Percentiles rank a stretch among this genome's conserved stretches.
These are phyloP conservation scores for Beris morrisii DNA, from an alignment of 2,888 invertebrate species.

Conservation along the genomic window DNA sequence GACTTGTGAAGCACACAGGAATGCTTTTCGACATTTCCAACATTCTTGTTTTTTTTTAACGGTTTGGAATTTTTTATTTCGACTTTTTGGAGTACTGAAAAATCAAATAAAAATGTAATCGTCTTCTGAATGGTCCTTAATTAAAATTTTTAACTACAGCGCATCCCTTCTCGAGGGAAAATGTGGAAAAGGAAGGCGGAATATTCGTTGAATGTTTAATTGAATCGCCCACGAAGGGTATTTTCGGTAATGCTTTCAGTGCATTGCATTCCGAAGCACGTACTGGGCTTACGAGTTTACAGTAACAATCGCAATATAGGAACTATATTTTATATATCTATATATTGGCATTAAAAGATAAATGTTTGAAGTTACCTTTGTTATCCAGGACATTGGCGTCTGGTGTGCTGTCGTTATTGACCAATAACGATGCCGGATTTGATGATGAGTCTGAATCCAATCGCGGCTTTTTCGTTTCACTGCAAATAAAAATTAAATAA, in stretches of 20 bases:
- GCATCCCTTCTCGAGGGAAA: conserved; percentile 30
- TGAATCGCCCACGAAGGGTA: conserved; percentile 23
- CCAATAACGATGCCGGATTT: conserved; percentile 45
- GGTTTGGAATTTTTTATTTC: conserved; percentile 15
- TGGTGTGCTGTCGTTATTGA: conserved; percentile 40
- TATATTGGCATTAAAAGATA: no score
- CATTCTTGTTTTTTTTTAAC: conserved; percentile 6
- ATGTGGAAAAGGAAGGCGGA: background rate
- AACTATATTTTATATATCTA: no score
- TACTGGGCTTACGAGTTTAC: no score
- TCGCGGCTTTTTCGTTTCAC: conserved; percentile 55
- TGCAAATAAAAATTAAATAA: conserved; percentile 40
- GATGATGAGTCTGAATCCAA: conserved; percentile 45
- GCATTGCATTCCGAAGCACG: conserved; percentile 35
- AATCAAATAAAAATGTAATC: conserved; percentile 35
- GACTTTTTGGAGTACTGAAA: conserved; percentile 21
- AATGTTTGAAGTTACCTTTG: conserved; percentile 58
- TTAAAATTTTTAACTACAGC: conserved; percentile 24
- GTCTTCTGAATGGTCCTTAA: conserved; percentile 29
- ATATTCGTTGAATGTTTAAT: conserved; percentile 13
- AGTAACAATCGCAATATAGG: no score
- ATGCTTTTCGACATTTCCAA: conserved; percentile 4
- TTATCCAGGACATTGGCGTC: conserved; percentile 53
- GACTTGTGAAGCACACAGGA: conserved; percentile 4
- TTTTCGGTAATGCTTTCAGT: background rate